These are phyloP conservation scores for Scleropages formosus DNA, from an alignment of 2,797 vertebrate genomes.

Conservation along the genomic window DNA sequence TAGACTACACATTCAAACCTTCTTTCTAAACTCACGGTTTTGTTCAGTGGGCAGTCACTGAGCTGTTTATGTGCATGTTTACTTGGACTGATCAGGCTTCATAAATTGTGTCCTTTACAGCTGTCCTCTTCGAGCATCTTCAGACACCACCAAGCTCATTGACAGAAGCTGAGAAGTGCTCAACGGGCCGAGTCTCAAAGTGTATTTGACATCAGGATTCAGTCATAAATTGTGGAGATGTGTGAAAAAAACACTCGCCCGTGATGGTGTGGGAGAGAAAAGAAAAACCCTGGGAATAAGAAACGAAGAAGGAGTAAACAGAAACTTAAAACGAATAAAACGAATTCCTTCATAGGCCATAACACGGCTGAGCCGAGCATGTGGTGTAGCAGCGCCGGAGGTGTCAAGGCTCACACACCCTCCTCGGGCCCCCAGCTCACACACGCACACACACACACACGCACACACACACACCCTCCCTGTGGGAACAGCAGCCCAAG, in stretches of 20 bases:
- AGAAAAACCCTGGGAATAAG: neutral
- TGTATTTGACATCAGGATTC: neutral
- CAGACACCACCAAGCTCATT: too few relatives aligned
- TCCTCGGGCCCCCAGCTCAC: conserved; percentile 14
- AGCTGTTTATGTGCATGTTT: too few relatives aligned
- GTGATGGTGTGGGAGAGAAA: neutral
- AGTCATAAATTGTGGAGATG: neutral
- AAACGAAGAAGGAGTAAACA: conserved; percentile 6
- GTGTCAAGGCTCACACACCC: conserved; percentile 41
- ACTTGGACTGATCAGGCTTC: too few relatives aligned
- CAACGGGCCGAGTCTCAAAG: too few relatives aligned
- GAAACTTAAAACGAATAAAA: conserved; percentile 20
- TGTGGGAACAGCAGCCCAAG: conserved; percentile 64
- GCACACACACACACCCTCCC: conserved; percentile 43
- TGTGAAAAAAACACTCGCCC: neutral
- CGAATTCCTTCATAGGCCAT: neutral
- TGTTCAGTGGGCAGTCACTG: too few relatives aligned
- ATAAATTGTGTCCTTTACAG: too few relatives aligned
- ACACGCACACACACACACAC: conserved; percentile 34
- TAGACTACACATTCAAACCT: too few relatives aligned
- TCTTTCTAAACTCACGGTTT: too few relatives aligned
- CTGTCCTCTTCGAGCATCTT: too few relatives aligned
- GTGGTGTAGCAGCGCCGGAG: conserved; percentile 41
- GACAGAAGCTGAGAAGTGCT: too few relatives aligned
- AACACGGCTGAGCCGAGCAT: neutral